Evolutionary conservation across 92 coral and sea anemone genomes (phyloP).

Genomic region (Diadumene lineata): DNA sequence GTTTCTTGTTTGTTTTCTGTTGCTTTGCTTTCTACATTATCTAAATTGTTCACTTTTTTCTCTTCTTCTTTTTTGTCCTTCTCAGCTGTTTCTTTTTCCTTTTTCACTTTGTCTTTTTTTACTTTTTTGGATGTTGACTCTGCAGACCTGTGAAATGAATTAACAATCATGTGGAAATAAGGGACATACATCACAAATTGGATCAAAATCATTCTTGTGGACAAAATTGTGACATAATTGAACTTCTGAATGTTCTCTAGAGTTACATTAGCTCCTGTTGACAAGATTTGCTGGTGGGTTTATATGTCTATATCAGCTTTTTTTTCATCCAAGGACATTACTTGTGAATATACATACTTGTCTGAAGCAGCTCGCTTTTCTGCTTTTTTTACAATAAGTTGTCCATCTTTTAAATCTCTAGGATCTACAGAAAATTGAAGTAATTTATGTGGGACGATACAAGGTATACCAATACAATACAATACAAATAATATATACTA

Average conservation of each 20-base stretch:
- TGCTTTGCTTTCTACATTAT: slow-evolving; percentile 18
- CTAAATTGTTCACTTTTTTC: slow-evolving; percentile 31
- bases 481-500: no score
- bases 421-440: slow-evolving; percentile 57
- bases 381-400: slow-evolving; percentile 68
- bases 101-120: slow-evolving; percentile 70
- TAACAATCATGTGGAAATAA: not conserved
- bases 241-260: no score
- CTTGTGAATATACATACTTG: slow-evolving; percentile 54
- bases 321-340: no score
- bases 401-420: slow-evolving; percentile 92
- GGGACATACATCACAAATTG: not conserved
- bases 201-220: no score
- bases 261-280: no score
- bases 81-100: slow-evolving; percentile 58
- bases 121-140: slow-evolving; percentile 72
- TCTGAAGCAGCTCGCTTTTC: slow-evolving; percentile 77
- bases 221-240: no score
- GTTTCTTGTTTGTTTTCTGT: slow-evolving; percentile 17
- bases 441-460: no score
- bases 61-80: slow-evolving; percentile 62
- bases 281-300: no score
- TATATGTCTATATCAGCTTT: no score
- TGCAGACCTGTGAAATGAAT: slow-evolving; percentile 43
- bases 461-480: no score